Conservation (phyloP, 2,113 vertebrate genomes). For the Caranx ignobilis region DNA sequence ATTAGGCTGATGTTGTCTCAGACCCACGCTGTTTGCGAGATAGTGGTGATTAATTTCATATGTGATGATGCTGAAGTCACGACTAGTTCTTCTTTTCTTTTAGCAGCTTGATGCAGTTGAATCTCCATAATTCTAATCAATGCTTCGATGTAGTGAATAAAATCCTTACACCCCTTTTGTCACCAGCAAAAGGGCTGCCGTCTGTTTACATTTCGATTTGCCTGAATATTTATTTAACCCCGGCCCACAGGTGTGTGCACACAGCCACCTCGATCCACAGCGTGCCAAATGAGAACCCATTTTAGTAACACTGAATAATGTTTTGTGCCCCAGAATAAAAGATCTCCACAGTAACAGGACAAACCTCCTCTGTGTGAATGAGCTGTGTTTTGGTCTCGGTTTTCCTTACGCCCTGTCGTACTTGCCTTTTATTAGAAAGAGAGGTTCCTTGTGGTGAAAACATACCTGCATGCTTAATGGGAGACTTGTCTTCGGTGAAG, state of each 20-base stretch:
- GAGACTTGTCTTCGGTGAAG: slow-evolving; percentile 8
- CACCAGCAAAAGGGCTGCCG: neutral
- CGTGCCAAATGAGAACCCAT: slow-evolving; percentile 18
- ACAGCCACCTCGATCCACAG: slow-evolving; percentile 2
- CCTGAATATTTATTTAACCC: slow-evolving; percentile 30
- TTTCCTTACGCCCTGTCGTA: neutral
- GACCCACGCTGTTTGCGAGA: neutral
- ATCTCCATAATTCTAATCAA: neutral
- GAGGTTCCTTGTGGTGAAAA: slow-evolving; percentile 22
- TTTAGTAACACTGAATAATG: slow-evolving; percentile 11
- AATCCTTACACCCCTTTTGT: neutral
- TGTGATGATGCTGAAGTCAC: neutral
- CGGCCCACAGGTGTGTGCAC: slow-evolving; percentile 34
- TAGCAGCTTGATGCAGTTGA: neutral
- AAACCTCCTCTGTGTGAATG: slow-evolving; percentile 9
- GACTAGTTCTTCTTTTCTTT: neutral
- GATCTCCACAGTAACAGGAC: slow-evolving; percentile 12
- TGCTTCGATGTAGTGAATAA: neutral
- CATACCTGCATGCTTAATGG: slow-evolving; percentile 39
- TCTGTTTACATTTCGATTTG: slow-evolving; percentile 34
- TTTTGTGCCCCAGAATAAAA: slow-evolving; percentile 23
- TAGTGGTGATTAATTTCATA: neutral
- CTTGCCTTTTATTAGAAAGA: neutral
- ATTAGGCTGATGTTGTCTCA: neutral
- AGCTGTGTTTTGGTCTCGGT: neutral